Percentiles rank a stretch among this genome's conserved stretches.
Conservation (phyloP, 1,140 invertebrate species). For the Ptiloglossa arizonensis region DNA sequence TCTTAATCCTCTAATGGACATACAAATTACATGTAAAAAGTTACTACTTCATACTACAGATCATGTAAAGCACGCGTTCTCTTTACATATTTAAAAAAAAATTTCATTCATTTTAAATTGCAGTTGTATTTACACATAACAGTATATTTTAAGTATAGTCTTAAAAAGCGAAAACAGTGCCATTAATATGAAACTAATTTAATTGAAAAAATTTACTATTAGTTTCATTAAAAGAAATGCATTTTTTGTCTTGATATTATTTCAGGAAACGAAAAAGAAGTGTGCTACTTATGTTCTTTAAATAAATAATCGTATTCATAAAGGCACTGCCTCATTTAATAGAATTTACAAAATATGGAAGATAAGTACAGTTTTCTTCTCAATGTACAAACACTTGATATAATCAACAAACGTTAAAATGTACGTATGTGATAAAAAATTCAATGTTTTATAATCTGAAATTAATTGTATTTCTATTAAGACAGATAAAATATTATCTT, state of each 20-base stretch:
- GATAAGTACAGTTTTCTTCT: slow-evolving; percentile 39
- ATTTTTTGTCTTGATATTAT: not conserved
- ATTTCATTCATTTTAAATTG: slow-evolving; percentile 18
- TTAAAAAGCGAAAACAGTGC: slow-evolving; percentile 52
- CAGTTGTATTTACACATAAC: slow-evolving; percentile 52
- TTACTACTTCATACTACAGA: slow-evolving; percentile 49
- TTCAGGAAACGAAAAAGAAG: slow-evolving; percentile 5
- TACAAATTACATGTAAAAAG: slow-evolving; percentile 65
- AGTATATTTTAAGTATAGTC: slow-evolving; percentile 43
- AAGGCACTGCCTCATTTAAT: slow-evolving; percentile 58
- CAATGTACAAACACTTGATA: slow-evolving; percentile 32
- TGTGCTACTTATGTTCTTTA: slow-evolving; percentile 3
- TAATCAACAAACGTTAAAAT: slow-evolving; percentile 25
- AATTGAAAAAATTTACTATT: not conserved
- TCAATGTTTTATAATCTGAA: slow-evolving; percentile 13
- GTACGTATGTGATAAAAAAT: slow-evolving; percentile 3
- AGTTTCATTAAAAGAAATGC: not conserved
- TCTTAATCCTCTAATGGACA: slow-evolving; percentile 57
- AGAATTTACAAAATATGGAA: slow-evolving; percentile 35
- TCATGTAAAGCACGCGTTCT: slow-evolving; percentile 31
- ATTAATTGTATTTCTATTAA: slow-evolving; percentile 14
- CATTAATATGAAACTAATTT: slow-evolving; percentile 32
- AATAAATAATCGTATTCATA: slow-evolving; percentile 39
- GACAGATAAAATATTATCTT: slow-evolving; percentile 2
- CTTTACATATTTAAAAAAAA: slow-evolving; percentile 30